Percentiles rank a stretch among this genome's conserved stretches.
These are phyloP conservation scores for Hippotragus niger DNA, from an alignment of 2,113 vertebrate genomes.

Conservation along the genomic window DNA sequence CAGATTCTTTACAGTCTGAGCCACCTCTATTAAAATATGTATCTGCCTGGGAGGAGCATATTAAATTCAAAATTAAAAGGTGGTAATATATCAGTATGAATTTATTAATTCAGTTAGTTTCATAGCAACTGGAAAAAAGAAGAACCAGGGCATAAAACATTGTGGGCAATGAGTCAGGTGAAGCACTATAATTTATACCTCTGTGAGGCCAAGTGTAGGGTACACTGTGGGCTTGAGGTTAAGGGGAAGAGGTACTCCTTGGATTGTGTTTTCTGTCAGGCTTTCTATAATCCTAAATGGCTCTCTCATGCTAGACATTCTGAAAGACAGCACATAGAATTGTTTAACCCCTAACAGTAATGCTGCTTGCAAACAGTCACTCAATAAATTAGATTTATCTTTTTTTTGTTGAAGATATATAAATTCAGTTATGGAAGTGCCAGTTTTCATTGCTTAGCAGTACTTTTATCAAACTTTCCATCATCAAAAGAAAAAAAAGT, in stretches of 20 bases:
- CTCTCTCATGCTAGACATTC: not conserved
- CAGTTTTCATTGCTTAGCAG: not conserved
- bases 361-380: not conserved
- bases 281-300: not conserved
- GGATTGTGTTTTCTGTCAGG: not conserved
- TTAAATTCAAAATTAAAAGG: not conserved
- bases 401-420: not conserved
- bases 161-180: not conserved
- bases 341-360: not conserved
- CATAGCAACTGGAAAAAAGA: not conserved
- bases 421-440: not conserved
- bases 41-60: not conserved
- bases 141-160: not conserved
- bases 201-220: not conserved
- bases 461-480: not conserved
- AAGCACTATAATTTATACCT: not conserved
- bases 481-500: not conserved
- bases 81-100: not conserved
- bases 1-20: not conserved
- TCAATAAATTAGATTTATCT: not conserved
- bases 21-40: not conserved
- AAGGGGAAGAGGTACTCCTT: not conserved
- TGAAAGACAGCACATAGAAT: not conserved
- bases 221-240: not conserved
- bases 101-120: not conserved